These are phyloP conservation scores for Melitaea cinxia DNA, from an alignment of 1,140 invertebrate genomes.

Conservation along the genomic window DNA sequence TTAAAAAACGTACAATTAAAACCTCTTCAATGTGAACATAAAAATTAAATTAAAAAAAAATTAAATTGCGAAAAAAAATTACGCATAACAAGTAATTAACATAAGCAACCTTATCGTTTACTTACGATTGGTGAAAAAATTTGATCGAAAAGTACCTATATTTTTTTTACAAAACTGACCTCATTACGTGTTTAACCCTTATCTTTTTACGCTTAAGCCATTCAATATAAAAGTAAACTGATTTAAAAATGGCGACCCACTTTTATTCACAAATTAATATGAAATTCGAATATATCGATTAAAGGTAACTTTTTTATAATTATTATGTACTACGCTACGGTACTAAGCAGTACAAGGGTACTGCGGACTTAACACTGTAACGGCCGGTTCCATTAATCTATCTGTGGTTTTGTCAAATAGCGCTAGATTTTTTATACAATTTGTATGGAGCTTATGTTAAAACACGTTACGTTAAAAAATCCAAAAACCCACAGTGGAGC, in stretches of 20 bases:
- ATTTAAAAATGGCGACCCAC: conserved; percentile 7
- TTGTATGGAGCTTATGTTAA: too few relatives aligned
- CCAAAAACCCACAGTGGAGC: too few relatives aligned
- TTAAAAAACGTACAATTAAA: background rate
- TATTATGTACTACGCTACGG: too few relatives aligned
- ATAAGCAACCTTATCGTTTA: background rate
- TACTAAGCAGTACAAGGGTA: too few relatives aligned
- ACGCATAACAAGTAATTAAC: background rate
- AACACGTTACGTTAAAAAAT: too few relatives aligned
- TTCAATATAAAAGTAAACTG: background rate
- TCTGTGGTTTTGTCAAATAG: too few relatives aligned
- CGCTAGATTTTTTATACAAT: too few relatives aligned
- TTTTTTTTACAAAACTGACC: background rate
- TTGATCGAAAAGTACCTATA: background rate
- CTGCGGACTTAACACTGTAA: too few relatives aligned
- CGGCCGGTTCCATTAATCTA: too few relatives aligned
- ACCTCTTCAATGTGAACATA: background rate
- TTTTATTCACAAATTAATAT: conserved; percentile 1
- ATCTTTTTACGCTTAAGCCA: background rate
- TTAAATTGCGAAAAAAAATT: too few relatives aligned
- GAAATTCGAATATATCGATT: too few relatives aligned
- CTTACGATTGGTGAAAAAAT: background rate
- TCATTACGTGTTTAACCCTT: background rate
- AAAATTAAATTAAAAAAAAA: background rate
- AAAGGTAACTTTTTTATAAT: too few relatives aligned